Evolutionary conservation across 1,140 invertebrate genomes (phyloP).

Genomic region (Drosophila lacertosa): DNA sequence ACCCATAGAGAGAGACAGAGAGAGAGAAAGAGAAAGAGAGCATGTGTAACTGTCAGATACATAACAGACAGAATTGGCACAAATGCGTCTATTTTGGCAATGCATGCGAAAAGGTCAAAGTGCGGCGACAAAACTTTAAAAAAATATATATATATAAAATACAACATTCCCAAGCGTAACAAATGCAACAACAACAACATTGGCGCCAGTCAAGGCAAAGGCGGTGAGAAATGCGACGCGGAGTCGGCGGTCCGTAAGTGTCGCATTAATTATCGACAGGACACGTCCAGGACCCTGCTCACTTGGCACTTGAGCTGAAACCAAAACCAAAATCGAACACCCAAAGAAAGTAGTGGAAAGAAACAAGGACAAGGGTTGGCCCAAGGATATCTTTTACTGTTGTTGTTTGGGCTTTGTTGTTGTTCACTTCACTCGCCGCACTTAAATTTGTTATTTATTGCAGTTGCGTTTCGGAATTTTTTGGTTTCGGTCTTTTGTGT

Average conservation of each 20-base stretch:
- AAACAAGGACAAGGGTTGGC: constrained; percentile 31
- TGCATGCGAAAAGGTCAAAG: constrained; percentile 70
- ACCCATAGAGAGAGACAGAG: constrained; percentile 18
- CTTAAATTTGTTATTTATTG: constrained; percentile 72
- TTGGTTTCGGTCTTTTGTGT: constrained; percentile 36
- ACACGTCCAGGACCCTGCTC: constrained; percentile 58
- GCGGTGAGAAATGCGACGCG: constrained; percentile 54
- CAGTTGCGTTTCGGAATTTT: constrained; percentile 25
- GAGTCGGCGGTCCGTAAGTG: constrained; percentile 46
- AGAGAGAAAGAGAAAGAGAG: constrained; percentile 5
- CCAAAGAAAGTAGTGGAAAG: neutral
- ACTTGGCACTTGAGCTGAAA: constrained; percentile 58
- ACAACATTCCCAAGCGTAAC: neutral
- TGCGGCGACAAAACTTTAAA: constrained; percentile 30
- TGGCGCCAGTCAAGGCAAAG: constrained; percentile 56
- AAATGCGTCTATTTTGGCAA: constrained; percentile 66
- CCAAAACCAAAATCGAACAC: constrained; percentile 17
- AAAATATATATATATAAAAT: too few relatives aligned
- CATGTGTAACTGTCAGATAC: constrained; percentile 50
- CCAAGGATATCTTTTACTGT: constrained; percentile 36
- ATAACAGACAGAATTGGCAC: constrained; percentile 72
- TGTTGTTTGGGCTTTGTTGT: constrained; percentile 59
- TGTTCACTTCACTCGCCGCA: constrained; percentile 55
- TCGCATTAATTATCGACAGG: constrained; percentile 62
- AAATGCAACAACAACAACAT: constrained; percentile 12